These are phyloP conservation scores for Trissonchulus latispiculum DNA, from an alignment of 2,888 invertebrate genomes.

Conservation along the genomic window DNA sequence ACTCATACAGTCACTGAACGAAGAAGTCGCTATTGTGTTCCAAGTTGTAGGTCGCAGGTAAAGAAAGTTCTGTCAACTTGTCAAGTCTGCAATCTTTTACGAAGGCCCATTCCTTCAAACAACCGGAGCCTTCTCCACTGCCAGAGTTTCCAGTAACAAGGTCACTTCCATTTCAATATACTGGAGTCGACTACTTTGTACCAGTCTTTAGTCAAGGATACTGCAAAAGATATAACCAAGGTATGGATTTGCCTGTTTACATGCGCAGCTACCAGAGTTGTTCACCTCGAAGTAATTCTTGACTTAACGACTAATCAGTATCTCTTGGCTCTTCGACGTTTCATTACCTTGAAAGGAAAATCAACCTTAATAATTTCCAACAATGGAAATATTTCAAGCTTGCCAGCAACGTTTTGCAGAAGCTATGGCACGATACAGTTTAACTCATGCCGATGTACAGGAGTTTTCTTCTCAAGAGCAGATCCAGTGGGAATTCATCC, in stretches of 20 bases:
- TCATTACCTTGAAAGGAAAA: constrained; percentile 1
- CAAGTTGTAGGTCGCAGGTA: neutral
- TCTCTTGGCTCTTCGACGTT: constrained; percentile 6
- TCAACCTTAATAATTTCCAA: constrained; percentile 6
- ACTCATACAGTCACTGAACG: neutral
- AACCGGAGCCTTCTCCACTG: constrained; percentile 1
- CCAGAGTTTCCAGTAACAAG: neutral
- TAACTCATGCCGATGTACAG: neutral
- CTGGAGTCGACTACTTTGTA: constrained; percentile 12
- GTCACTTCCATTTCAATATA: neutral
- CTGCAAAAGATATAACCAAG: neutral
- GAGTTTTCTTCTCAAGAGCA: neutral
- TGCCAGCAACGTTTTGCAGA: neutral
- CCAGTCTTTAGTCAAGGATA: constrained; percentile 12
- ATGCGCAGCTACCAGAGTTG: neutral
- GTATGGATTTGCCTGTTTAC: constrained; percentile 10
- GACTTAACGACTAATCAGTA: constrained; percentile 6
- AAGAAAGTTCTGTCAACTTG: neutral
- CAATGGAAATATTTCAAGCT: constrained; percentile 7
- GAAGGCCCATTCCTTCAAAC: neutral
- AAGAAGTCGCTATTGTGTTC: neutral
- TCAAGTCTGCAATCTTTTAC: constrained; percentile 2
- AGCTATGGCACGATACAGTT: neutral
- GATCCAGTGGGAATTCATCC: constrained; percentile 15
- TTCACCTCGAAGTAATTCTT: constrained; percentile 6